phyloP scores from a whole-genome alignment of 2,113 vertebrate species.

The Elgaria multicarinata region DNA sequence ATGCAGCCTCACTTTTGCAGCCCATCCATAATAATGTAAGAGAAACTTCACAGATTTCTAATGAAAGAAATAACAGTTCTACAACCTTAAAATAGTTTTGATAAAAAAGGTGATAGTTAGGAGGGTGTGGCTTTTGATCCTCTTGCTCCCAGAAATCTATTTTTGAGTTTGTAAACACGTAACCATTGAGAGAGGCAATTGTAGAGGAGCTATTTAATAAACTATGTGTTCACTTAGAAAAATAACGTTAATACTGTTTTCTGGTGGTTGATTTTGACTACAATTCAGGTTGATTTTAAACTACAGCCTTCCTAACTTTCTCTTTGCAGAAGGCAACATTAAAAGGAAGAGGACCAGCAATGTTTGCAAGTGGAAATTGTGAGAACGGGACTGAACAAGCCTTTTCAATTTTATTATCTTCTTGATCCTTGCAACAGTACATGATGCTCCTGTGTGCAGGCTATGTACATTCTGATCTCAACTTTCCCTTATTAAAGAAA shows the following conservation, averaged over 20 bases:
- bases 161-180: not conserved
- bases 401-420: constrained; percentile 39
- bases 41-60: not conserved
- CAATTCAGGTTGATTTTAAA: not conserved
- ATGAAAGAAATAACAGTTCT: not conserved
- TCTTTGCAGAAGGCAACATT: not conserved
- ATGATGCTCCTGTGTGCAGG: not conserved
- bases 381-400: not conserved
- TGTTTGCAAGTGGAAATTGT: not conserved
- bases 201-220: not conserved
- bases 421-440: constrained; percentile 9
- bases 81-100: constrained; percentile 1
- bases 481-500: constrained; percentile 16
- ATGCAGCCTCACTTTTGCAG: not conserved
- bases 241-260: not conserved
- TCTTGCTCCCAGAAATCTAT: not conserved
- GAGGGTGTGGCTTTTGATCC: not conserved
- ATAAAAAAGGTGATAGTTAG: not conserved
- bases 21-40: not conserved
- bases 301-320: not conserved
- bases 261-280: not conserved
- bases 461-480: constrained; percentile 9
- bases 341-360: not conserved
- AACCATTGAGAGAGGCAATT: not conserved
- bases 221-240: not conserved